Evolutionary conservation across 2,888 invertebrate genomes (phyloP), one percentile per base, ranked within the genome.

Genomic region (Parnassius mnemosyne): DNA sequence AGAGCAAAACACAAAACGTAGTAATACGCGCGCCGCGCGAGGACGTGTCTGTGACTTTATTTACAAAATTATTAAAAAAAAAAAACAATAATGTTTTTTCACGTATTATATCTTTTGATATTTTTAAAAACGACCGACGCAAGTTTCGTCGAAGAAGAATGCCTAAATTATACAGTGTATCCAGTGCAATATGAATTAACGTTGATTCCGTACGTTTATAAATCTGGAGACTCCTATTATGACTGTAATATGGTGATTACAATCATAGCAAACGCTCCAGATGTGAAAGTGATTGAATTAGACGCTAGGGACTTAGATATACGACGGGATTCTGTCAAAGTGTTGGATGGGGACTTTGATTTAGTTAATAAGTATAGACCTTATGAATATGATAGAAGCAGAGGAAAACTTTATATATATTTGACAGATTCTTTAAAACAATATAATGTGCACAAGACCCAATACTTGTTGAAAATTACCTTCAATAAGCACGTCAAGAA

Each of bases 101-200:
- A 53, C 54, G 42, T 51, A 51, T 67, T 58, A 56, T 64, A 41
- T 65, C 63, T 63, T 53, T 63, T 76, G 55, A 67, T 84, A 13
- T 65, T 76, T 12, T 70, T 77, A 61, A 74, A 75, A 9, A 71
- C 79, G n/a, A 72, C 76, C 16, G 77, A 78, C 43, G 83, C 77
- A 11, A 76, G 79, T 63, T 69, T 81, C 43, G 68, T 83, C 44
- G 83, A 85, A 54, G 90, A 90, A 72, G 89, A 90, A 69, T 91
- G 91, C 69, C 73, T 90, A 13, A 89, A 90, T 68, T 91, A 88
- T 53, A 89, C 89, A 57, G 83, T 91, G 54, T 91, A 91, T 66
- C 91, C 91, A 63, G 79, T 89, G 65, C 87, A 90, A 66, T 91
- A 91, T 53, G 90, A 90, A 58, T 61, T 91, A 1, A 81, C 77